phyloP scores from a whole-genome alignment of 2,797 vertebrate genomes.

The Salarias fasciatus region DNA sequence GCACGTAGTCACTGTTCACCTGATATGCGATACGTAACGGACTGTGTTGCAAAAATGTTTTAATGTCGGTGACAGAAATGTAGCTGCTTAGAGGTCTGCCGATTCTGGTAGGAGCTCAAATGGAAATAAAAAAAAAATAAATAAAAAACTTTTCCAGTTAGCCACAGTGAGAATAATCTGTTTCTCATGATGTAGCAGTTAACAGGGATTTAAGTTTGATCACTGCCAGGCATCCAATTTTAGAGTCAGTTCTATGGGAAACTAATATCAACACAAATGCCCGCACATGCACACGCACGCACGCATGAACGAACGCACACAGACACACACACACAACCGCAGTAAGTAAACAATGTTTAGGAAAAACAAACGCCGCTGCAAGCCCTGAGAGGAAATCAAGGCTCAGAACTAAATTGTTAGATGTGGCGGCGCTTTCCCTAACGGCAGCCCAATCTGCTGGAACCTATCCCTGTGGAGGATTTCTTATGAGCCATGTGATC shows the following conservation, averaged over 20 bases:
- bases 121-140: too few relatives aligned
- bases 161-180: slow-evolving; percentile 54
- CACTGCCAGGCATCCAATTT: slow-evolving; percentile 63
- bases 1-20: background rate
- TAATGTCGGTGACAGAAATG: slow-evolving; percentile 19
- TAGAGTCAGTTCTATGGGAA: slow-evolving; percentile 64
- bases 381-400: slow-evolving; percentile 66
- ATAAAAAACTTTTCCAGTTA: slow-evolving; percentile 49
- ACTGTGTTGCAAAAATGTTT: background rate
- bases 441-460: slow-evolving; percentile 74
- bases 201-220: slow-evolving; percentile 73
- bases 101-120: background rate
- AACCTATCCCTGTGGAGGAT: slow-evolving; percentile 74
- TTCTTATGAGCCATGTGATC: slow-evolving; percentile 64
- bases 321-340: slow-evolving; percentile 31
- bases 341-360: slow-evolving; percentile 76
- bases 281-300: slow-evolving; percentile 30
- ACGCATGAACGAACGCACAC: slow-evolving; percentile 40
- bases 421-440: slow-evolving; percentile 68
- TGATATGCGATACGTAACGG: background rate
- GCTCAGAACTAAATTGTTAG: slow-evolving; percentile 76
- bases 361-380: slow-evolving; percentile 73
- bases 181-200: slow-evolving; percentile 72
- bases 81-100: slow-evolving; percentile 21
- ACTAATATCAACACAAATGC: slow-evolving; percentile 57